phyloP scores from a whole-genome alignment of 2,888 invertebrate genomes.

The Autographa pulchrina region DNA sequence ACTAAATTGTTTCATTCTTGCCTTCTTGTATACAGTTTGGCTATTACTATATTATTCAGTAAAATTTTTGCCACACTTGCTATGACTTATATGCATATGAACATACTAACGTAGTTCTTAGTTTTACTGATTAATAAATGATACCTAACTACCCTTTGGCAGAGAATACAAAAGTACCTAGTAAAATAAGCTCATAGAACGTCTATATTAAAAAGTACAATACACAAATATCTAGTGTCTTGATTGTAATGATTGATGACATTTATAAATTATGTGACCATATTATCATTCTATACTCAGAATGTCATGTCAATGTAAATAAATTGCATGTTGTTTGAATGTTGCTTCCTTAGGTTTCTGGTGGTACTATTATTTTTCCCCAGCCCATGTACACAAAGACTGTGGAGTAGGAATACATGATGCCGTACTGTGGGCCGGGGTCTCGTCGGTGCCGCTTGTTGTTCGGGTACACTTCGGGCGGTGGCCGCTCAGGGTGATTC shows the following conservation, averaged over 20 bases:
- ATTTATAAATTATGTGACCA: conserved; percentile 26
- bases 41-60: neutral
- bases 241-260: conserved; percentile 18
- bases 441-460: conserved; percentile 66
- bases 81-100: neutral
- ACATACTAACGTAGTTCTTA: neutral
- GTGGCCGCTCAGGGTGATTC: conserved; percentile 71
- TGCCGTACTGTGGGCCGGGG: conserved; percentile 67
- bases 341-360: conserved; percentile 47
- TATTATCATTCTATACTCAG: conserved; percentile 15
- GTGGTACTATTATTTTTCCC: conserved; percentile 74
- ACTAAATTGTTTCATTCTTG: neutral
- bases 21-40: neutral
- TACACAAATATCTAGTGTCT: conserved; percentile 18
- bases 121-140: neutral
- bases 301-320: conserved; percentile 26
- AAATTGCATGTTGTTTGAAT: conserved; percentile 19
- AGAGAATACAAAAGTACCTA: conserved; percentile 24
- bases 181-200: conserved; percentile 37
- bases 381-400: conserved; percentile 85
- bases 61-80: conserved; percentile 3
- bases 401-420: conserved; percentile 84
- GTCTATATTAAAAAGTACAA: conserved; percentile 28
- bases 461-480: conserved; percentile 38
- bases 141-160: conserved; percentile 27